Base-by-base conservation (phyloP, 2,888 invertebrate genomes). In the Aphidius colemani region DNA sequence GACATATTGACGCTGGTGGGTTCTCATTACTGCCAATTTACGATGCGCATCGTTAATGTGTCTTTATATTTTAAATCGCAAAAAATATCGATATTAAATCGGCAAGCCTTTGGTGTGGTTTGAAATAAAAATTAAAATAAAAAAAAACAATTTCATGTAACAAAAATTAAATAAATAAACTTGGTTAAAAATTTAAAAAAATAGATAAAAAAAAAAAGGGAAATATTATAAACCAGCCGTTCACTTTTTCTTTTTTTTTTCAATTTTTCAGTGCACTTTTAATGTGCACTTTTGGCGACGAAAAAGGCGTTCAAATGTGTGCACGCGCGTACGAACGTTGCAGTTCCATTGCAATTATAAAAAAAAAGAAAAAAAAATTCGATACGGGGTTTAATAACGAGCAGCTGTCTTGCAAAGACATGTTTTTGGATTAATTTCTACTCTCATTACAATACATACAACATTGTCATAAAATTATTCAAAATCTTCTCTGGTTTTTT, bases 341-440 rank as follows among this genome's bases (percentile, higher is more conserved):
- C 44, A 51, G 56, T 53, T 41, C 7, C 49, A 11, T 11, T 45
- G 53, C 43, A 63, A 63, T 59, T 63, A 53, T 53, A 63, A 63
- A 58, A 58, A 30, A 30, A 30, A 58, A 30, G 4, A 30, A 30
- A 30, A 30, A 30, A 30, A 30, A 30, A 30, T 30, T 63, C 53
- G 51, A n/a, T 56, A 40, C 44, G 8, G 18, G 57, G 46, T 45
- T 57, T 46, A 30, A 63, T 53, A 63, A 59, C 53, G 59, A 59
- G 53, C 63, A 63, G 63, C 59, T 63, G 63, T 49, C 45, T 49
- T 46, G 41, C 40, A 40, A 53, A 59, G 53, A 62, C 55, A 59
- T 59, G 53, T 30, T 59, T 41, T 40, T 43, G 53, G 59, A 63
- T 63, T 63, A 63, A 63, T 63, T 63, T 59, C 59, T 41, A 53